phyloP scores from a whole-genome alignment of 2,113 vertebrate species.

The Centropristis striata region DNA sequence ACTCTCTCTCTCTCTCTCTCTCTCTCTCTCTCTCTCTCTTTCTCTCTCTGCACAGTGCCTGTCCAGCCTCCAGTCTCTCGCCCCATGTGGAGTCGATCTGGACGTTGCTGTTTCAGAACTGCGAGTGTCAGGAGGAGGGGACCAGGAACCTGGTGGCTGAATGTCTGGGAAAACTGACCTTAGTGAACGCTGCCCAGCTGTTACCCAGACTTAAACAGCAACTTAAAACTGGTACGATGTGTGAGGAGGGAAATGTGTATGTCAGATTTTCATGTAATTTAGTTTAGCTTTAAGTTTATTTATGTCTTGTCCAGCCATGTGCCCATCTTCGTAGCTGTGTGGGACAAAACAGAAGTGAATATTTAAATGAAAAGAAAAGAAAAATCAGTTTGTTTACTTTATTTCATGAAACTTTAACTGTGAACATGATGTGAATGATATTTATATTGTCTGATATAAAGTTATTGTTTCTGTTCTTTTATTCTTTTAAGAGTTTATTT shows the following conservation, averaged over 20 bases:
- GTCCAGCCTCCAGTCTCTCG: constrained; percentile 84
- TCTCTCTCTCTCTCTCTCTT: constrained; percentile 11
- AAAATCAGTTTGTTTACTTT: background rate
- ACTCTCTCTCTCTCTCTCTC: background rate
- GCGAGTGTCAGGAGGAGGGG: constrained; percentile 91
- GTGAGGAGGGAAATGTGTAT: background rate
- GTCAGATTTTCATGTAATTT: background rate
- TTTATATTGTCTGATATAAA: background rate
- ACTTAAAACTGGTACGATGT: constrained; percentile 87
- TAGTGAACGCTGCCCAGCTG: constrained; percentile 89
- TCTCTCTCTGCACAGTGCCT: constrained; percentile 76
- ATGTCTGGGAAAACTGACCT: constrained; percentile 91
- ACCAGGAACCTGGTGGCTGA: constrained; percentile 93
- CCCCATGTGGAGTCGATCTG: constrained; percentile 93
- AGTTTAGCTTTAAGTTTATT: background rate
- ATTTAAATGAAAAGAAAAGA: background rate
- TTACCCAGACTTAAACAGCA: constrained; percentile 91
- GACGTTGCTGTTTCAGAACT: constrained; percentile 91
- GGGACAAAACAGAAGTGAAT: background rate
- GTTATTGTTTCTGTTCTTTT: background rate
- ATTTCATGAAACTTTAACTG: no score
- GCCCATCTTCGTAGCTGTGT: background rate
- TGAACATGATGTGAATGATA: background rate
- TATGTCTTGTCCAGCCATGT: background rate
- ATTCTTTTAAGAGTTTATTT: background rate